phyloP scores from a whole-genome alignment of 1,140 invertebrate species.

The Neotoxoptera formosana region DNA sequence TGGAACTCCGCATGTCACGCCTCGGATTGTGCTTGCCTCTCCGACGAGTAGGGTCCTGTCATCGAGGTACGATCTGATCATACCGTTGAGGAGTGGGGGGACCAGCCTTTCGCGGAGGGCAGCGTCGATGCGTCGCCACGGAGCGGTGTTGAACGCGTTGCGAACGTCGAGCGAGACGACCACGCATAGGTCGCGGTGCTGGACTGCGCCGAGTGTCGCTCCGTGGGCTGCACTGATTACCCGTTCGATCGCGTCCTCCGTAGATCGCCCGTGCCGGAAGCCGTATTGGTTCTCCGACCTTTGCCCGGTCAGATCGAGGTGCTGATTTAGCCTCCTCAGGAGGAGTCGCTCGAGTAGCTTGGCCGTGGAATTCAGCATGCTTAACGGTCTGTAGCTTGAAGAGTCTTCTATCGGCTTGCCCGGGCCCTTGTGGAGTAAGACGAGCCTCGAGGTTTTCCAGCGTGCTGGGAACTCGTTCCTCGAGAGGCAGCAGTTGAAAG shows the following conservation, averaged over 20 bases:
- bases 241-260: neutral
- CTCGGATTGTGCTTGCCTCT: accelerated
- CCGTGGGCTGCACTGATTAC: neutral
- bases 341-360: neutral
- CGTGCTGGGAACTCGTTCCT: accelerated
- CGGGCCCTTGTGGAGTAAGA: neutral
- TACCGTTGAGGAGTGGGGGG: accelerated
- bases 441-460: neutral
- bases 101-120: accelerated
- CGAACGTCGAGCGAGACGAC: neutral
- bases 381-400: neutral
- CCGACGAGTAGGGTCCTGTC: neutral
- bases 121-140: neutral
- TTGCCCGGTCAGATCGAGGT: neutral
- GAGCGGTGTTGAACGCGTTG: neutral
- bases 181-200: neutral
- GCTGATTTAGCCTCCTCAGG: neutral
- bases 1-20: neutral
- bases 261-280: neutral
- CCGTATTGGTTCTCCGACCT: neutral
- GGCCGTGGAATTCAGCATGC: neutral
- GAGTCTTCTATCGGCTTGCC: neutral
- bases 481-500: neutral
- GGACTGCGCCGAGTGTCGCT: accelerated
- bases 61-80: accelerated